Percentiles rank a stretch among this genome's conserved stretches.
phyloP scores from a whole-genome alignment of 1,140 invertebrate species.

The Meloidogyne exigua region DNA sequence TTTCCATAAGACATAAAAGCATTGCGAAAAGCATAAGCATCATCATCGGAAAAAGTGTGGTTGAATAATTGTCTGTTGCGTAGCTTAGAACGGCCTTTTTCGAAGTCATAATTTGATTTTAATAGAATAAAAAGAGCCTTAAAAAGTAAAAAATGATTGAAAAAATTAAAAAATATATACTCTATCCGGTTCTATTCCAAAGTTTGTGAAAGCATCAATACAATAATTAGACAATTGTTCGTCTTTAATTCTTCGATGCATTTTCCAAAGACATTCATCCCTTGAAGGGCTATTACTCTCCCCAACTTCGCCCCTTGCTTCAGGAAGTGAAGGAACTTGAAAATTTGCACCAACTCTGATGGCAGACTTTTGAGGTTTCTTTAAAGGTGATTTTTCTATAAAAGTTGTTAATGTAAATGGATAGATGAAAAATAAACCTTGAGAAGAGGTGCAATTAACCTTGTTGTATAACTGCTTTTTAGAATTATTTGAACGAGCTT shows the following conservation, averaged over 20 bases:
- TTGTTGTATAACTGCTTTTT: not conserved
- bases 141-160: not conserved
- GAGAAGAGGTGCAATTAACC: not conserved
- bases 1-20: slow-evolving; percentile 34
- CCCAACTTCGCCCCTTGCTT: not conserved
- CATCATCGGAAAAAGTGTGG: slow-evolving; percentile 11
- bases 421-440: not conserved
- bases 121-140: slow-evolving; percentile 32
- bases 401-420: not conserved
- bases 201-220: slow-evolving; percentile 10
- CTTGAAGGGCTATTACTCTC: not conserved
- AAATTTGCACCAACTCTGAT: slow-evolving; percentile 17
- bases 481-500: not conserved
- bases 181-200: slow-evolving; percentile 22
- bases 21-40: slow-evolving; percentile 28
- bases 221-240: slow-evolving; percentile 25
- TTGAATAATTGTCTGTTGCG: not conserved
- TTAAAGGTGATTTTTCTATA: not conserved
- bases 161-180: not conserved
- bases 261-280: slow-evolving; percentile 30
- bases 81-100: not conserved
- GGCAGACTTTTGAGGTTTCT: not conserved
- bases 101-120: slow-evolving; percentile 19
- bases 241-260: slow-evolving; percentile 7
- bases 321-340: slow-evolving; percentile 19